phyloP scores from a whole-genome alignment of 2,797 vertebrate species.

The Erethizon dorsatum region DNA sequence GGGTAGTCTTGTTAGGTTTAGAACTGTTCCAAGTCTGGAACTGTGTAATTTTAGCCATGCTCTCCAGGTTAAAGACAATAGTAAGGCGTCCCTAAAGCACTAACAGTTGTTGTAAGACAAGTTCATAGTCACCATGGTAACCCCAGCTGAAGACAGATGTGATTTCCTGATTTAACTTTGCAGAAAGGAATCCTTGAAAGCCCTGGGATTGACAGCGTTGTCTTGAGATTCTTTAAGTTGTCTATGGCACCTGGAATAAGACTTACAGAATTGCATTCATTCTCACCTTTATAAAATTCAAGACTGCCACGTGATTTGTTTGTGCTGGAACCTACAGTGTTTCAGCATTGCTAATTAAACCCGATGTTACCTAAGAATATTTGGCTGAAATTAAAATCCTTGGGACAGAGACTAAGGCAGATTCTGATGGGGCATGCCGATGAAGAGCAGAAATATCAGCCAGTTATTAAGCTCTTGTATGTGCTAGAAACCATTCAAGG shows the following conservation, averaged over 20 bases:
- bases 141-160: neutral
- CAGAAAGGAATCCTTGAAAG: neutral
- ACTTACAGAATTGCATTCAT: neutral
- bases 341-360: neutral
- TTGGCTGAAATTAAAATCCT: neutral
- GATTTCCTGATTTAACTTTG: neutral
- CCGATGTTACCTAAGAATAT: neutral
- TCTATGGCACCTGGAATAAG: neutral
- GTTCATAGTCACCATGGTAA: neutral
- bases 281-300: neutral
- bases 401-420: neutral
- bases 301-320: neutral
- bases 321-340: neutral
- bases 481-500: neutral
- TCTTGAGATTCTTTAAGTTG: neutral
- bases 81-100: neutral
- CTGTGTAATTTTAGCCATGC: neutral
- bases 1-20: neutral
- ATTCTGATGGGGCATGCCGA: neutral
- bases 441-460: neutral
- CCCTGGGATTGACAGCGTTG: neutral
- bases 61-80: slow-evolving; percentile 7
- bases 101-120: neutral
- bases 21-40: slow-evolving; percentile 7
- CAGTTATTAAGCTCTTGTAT: neutral